Base-by-base conservation (phyloP, 2,888 invertebrate species). In the Melipona beecheii region DNA sequence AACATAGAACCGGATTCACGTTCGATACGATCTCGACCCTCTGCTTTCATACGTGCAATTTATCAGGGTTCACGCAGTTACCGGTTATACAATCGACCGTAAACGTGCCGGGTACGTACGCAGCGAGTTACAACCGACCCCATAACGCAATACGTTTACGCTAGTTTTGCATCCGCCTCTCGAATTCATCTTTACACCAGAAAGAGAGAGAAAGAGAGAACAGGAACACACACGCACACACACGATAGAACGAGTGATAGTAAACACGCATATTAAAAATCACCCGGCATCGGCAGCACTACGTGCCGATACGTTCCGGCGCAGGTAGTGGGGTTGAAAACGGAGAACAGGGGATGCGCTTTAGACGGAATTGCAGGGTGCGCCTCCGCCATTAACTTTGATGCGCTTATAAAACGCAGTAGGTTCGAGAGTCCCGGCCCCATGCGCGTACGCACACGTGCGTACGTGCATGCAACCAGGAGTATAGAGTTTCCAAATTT, bases 401-500 rank as follows among this genome's bases (percentile, higher is more conserved):
- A 92, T 92, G 91, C 91, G 92, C 91, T 92, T 92, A 92, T 92
- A 92, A 92, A 92, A 92, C 90, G 90, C 89, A 84, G 90, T 87
- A 86, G 89, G 84, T 89, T 88, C 81, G 86, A 86, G 86, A 43
- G 43, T 9, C 43, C 82, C 68, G 21, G 50, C 74, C 1, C 74
- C 54, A 13, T 73, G 72, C 60, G 75, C 60, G 76, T 71, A 66
- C 66, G 66, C 78, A n/a, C n/a, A 43, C 43, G 43, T 9, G 43
- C 9, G 36, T 36, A 62, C 72, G 62, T 75, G 81, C 70, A 82
- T 69, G 78, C 74, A 62, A 54, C 77, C 65, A 83, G 83, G 84
- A 84, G 89, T 92, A 91, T 92, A 92, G 90, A 91, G 91, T 92
- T 93, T 91, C 92, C 90, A 92, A 93, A 93, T 93, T 93, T 93